Conservation (phyloP, 1,140 invertebrate genomes). For the Onthophagus taurus region DNA sequence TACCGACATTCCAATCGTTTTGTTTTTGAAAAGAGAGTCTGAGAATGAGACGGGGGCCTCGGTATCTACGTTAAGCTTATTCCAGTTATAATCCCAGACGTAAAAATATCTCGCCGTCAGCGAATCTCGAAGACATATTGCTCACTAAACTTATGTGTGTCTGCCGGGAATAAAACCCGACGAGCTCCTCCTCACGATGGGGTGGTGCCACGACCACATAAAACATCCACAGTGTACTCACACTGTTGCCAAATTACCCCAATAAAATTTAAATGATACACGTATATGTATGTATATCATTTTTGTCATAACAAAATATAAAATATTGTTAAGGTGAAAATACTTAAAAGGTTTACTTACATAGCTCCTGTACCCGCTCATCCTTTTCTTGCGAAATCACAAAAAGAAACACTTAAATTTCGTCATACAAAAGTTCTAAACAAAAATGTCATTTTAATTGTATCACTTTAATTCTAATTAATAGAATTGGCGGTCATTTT, state of each 20-base stretch:
- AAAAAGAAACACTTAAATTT: conserved; percentile 9
- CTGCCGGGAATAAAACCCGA: background rate
- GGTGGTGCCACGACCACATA: background rate
- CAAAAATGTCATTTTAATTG: too few species aligned
- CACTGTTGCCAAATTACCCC: too few species aligned
- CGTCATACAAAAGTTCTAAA: background rate
- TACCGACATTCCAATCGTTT: too few species aligned
- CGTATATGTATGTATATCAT: background rate
- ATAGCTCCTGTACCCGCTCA: conserved; percentile 28
- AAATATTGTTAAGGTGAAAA: background rate
- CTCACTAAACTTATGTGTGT: background rate
- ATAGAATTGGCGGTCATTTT: too few species aligned
- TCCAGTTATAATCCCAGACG: conserved; percentile 2
- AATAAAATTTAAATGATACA: conserved; percentile 1
- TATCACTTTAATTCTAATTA: too few species aligned
- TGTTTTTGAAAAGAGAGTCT: background rate
- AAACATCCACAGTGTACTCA: too few species aligned
- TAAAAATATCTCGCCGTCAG: conserved; percentile 1
- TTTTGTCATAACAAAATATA: background rate
- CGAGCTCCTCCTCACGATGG: background rate
- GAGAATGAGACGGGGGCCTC: background rate
- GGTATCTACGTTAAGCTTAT: background rate
- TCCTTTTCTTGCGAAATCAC: conserved; percentile 10
- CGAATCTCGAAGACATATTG: background rate
- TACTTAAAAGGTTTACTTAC: conserved; percentile 19